Evolutionary conservation across 2,888 invertebrate genomes (phyloP).

Genomic region (Stomorhina lunata): DNA sequence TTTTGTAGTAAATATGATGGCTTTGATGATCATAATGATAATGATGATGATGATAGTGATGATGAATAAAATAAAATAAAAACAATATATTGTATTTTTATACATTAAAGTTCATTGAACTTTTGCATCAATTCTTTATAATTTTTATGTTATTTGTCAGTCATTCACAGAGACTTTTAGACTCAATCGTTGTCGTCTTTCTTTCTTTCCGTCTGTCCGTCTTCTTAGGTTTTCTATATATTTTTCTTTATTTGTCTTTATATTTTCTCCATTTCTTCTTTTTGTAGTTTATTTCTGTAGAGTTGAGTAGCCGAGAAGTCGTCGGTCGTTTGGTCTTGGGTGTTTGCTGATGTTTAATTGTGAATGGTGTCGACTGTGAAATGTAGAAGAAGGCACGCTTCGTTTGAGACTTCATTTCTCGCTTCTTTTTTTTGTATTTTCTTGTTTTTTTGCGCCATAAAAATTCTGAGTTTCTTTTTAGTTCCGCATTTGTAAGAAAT

Average conservation of each 20-base stretch:
- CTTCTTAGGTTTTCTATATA: slow-evolving; percentile 44
- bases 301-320: slow-evolving; percentile 48
- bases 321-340: background rate
- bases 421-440: slow-evolving; percentile 5
- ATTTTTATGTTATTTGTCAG: slow-evolving; percentile 53
- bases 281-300: slow-evolving; percentile 6
- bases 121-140: slow-evolving; percentile 66
- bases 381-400: slow-evolving; percentile 52
- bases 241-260: slow-evolving; percentile 2
- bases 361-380: slow-evolving; percentile 49
- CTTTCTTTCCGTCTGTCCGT: slow-evolving; percentile 1
- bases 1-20: slow-evolving; percentile 28
- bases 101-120: slow-evolving; percentile 67
- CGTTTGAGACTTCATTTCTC: slow-evolving; percentile 44
- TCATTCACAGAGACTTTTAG: slow-evolving; percentile 3
- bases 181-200: background rate
- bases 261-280: slow-evolving; percentile 8
- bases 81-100: slow-evolving; percentile 25
- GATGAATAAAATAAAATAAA: background rate
- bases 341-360: slow-evolving; percentile 32
- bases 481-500: background rate
- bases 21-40: too few species aligned
- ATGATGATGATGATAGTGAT: background rate
- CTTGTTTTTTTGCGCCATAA: slow-evolving; percentile 30
- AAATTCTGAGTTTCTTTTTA: slow-evolving; percentile 28